Percentiles rank a stretch among this genome's conserved stretches.
These are phyloP conservation scores for Noctua comes DNA, from an alignment of 2,888 invertebrate genomes.

Conservation along the genomic window DNA sequence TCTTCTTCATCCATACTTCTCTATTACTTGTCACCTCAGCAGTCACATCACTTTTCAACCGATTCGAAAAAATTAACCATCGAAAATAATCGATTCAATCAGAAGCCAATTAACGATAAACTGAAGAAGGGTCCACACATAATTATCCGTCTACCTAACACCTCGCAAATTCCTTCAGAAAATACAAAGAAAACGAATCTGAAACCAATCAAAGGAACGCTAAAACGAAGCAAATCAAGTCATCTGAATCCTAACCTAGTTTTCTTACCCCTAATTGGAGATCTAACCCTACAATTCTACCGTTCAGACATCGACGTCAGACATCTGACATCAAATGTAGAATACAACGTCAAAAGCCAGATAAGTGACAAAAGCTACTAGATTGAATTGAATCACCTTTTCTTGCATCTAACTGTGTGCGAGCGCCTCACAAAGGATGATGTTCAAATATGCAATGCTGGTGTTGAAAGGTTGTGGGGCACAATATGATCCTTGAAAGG, in stretches of 20 bases:
- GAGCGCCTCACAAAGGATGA: slow-evolving; percentile 31
- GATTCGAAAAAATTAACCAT: background rate
- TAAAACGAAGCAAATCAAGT: background rate
- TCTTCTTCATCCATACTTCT: no score
- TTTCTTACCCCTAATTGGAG: background rate
- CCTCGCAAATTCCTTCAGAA: background rate
- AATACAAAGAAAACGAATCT: background rate
- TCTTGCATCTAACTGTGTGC: slow-evolving; percentile 6
- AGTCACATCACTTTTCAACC: background rate
- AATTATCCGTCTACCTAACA: background rate
- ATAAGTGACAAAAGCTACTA: slow-evolving; percentile 31
- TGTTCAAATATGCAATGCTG: slow-evolving; percentile 28
- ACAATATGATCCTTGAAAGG: slow-evolving; percentile 7
- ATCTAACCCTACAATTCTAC: slow-evolving; percentile 16
- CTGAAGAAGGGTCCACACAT: background rate
- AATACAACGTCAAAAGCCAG: slow-evolving; percentile 23
- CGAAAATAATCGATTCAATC: background rate
- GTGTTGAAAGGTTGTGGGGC: slow-evolving; percentile 4
- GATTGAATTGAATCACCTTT: slow-evolving; percentile 48
- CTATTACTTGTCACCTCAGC: no score
- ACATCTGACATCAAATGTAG: slow-evolving; percentile 3
- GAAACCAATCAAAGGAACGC: background rate
- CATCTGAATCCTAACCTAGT: background rate
- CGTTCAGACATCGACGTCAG: background rate
- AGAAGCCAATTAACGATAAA: background rate